Conservation (phyloP, 1,140 invertebrate genomes). For the Sarcophaga bullata region DNA sequence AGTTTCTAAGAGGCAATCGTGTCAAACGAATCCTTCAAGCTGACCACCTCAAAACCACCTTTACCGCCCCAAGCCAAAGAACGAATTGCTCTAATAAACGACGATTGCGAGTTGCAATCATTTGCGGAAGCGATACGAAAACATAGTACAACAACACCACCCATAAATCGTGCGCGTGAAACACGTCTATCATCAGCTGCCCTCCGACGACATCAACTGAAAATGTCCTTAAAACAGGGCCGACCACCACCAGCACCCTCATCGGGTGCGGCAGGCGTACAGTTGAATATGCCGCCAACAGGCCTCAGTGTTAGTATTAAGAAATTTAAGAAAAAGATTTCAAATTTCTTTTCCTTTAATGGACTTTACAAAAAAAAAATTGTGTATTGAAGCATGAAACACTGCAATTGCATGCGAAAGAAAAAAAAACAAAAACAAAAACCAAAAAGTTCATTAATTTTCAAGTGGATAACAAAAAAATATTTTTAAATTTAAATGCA, state of each 20-base stretch:
- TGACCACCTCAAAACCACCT: slow-evolving; percentile 46
- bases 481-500: no score
- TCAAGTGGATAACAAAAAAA: no score
- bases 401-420: no score
- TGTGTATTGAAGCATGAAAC: no score
- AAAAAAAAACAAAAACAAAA: no score
- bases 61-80: not conserved
- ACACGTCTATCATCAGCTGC: slow-evolving; percentile 53
- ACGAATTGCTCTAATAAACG: not conserved
- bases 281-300: slow-evolving; percentile 36
- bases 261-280: slow-evolving; percentile 56
- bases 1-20: not conserved
- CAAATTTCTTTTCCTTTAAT: no score
- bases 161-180: slow-evolving; percentile 40
- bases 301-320: slow-evolving; percentile 25
- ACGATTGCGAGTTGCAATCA: slow-evolving; percentile 42
- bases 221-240: slow-evolving; percentile 60
- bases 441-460: no score
- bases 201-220: slow-evolving; percentile 56
- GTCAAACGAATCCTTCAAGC: slow-evolving; percentile 42
- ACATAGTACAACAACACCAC: slow-evolving; percentile 29
- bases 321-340: not conserved
- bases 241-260: slow-evolving; percentile 28
- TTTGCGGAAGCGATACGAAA: slow-evolving; percentile 45
- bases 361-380: no score